Percentiles rank a stretch among this genome's conserved stretches.
Conservation (phyloP, 2,113 vertebrate genomes). For the Poecilia latipinna region DNA sequence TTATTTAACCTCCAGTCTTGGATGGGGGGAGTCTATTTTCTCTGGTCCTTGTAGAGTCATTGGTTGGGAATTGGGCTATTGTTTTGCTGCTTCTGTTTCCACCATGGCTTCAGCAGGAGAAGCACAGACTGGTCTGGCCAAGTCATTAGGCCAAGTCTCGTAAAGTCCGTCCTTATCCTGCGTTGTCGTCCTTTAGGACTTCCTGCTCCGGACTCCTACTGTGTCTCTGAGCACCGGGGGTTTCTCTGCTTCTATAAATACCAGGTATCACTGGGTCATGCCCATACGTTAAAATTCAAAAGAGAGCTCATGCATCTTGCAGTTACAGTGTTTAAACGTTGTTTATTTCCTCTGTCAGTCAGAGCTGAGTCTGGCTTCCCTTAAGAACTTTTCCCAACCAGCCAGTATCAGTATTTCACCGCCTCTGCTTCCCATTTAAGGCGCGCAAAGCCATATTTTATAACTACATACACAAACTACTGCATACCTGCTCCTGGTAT, state of each 20-base stretch:
- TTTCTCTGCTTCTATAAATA: constrained; percentile 23
- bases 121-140: constrained; percentile 33
- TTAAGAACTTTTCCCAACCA: constrained; percentile 38
- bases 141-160: constrained; percentile 44
- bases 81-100: constrained; percentile 23
- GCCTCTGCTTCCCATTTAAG: constrained; percentile 50
- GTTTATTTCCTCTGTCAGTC: constrained; percentile 11
- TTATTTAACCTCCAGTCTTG: constrained; percentile 59
- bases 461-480: not conserved
- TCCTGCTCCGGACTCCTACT: constrained; percentile 19
- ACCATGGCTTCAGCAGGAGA: constrained; percentile 14
- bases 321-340: not conserved
- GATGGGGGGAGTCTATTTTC: constrained; percentile 50
- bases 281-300: not conserved
- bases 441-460: constrained; percentile 20
- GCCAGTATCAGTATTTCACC: constrained; percentile 35
- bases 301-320: not conserved
- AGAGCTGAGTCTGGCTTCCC: constrained; percentile 41
- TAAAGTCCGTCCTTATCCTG: constrained; percentile 33
- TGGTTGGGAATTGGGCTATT: constrained; percentile 52
- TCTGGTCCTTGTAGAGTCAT: constrained; percentile 30
- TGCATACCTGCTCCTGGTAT: not conserved
- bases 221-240: constrained; percentile 24
- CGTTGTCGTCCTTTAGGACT: constrained; percentile 1
- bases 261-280: not conserved